These are phyloP conservation scores for Pectinophora gossypiella DNA, from an alignment of 1,140 invertebrate genomes.

Conservation along the genomic window DNA sequence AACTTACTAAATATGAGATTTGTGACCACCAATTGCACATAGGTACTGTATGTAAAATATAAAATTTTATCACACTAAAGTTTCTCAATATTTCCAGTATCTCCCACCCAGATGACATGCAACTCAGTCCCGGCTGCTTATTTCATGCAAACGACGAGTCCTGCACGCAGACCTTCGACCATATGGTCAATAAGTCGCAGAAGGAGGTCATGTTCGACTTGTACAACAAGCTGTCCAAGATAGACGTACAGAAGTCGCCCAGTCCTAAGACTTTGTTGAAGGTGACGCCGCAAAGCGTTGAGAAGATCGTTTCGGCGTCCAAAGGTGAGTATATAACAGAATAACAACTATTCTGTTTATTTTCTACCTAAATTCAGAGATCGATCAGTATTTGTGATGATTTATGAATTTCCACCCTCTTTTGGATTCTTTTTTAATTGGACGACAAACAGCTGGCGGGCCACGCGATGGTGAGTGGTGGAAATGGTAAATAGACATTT, in stretches of 20 bases:
- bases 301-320: constrained; percentile 65
- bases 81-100: constrained; percentile 27
- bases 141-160: constrained; percentile 61
- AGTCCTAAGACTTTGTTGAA: constrained; percentile 54
- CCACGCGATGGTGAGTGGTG: too few species aligned
- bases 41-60: too few species aligned
- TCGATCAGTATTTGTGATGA: too few species aligned
- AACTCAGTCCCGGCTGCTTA: constrained; percentile 66
- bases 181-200: constrained; percentile 77
- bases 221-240: constrained; percentile 76
- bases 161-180: constrained; percentile 67
- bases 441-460: too few species aligned
- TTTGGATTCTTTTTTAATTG: too few species aligned
- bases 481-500: too few species aligned
- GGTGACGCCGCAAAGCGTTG: constrained; percentile 77
- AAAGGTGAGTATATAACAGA: constrained; percentile 57
- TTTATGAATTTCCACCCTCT: too few species aligned
- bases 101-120: constrained; percentile 48
- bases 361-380: too few species aligned
- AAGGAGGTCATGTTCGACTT: constrained; percentile 77
- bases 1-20: too few species aligned
- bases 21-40: too few species aligned
- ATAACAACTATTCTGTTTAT: too few species aligned
- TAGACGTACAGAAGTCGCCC: constrained; percentile 62
- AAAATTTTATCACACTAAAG: neutral